Evolutionary conservation across 2,113 vertebrate species (phyloP).

Genomic region (Vulpes vulpes): DNA sequence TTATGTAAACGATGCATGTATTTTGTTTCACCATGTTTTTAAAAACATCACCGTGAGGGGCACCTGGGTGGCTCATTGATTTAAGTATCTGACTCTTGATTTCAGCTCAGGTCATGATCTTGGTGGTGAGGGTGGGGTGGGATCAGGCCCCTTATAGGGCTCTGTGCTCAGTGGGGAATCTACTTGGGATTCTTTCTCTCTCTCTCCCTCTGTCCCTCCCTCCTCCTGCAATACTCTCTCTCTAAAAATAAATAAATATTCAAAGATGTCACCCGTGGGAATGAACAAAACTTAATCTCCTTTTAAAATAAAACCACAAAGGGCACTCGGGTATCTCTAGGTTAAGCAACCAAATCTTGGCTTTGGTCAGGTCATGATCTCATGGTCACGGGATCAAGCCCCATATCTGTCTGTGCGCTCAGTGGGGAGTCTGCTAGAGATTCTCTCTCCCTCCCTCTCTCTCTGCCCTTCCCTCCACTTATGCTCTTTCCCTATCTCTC

Average conservation of each 20-base stretch:
- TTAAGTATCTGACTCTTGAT: not conserved
- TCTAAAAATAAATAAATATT: not conserved
- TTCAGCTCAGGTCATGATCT: not conserved
- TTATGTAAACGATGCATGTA: not conserved
- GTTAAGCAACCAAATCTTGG: not conserved
- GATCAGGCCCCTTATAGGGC: not conserved
- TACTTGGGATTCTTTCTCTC: not conserved
- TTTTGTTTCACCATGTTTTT: not conserved
- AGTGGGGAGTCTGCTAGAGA: not conserved
- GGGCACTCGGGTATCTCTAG: not conserved
- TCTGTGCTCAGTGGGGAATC: not conserved
- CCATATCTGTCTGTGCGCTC: accelerated
- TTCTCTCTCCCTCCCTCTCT: not conserved
- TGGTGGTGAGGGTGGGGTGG: not conserved
- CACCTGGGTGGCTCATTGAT: not conserved
- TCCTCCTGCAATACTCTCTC: not conserved
- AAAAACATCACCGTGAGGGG: not conserved
- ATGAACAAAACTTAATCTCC: not conserved
- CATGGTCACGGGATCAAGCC: not conserved
- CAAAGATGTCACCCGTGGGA: not conserved
- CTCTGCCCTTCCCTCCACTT: no score
- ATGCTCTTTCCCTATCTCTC: not conserved
- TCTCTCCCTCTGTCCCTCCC: not conserved
- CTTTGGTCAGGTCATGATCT: not conserved
- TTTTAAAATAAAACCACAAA: not conserved